Percentiles rank a stretch among this genome's conserved stretches.
phyloP scores from a whole-genome alignment of 2,797 vertebrate species.

The Alcedo quadribrachys region DNA sequence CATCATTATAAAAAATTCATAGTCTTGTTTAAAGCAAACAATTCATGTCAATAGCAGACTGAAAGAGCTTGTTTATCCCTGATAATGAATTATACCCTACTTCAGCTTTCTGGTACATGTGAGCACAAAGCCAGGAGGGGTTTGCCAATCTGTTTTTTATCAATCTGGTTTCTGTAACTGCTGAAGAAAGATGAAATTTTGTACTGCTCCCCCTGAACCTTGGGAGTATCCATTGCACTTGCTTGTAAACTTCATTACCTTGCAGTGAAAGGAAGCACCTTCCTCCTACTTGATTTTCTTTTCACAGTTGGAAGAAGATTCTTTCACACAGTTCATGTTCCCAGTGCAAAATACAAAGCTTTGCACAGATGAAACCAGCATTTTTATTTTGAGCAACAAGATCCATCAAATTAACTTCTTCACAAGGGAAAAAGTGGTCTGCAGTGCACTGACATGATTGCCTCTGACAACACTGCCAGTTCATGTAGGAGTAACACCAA shows the following conservation, averaged over 20 bases:
- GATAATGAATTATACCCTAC: background rate
- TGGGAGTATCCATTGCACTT: background rate
- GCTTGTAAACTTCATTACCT: background rate
- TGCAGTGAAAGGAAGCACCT: background rate
- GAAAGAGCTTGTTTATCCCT: background rate
- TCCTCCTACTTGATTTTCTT: background rate
- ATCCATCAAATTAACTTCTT: conserved; percentile 39
- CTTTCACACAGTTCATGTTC: background rate
- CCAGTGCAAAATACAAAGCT: background rate
- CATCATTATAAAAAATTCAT: background rate
- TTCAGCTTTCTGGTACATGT: background rate
- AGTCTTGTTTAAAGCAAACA: background rate
- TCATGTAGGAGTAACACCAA: conserved; percentile 50
- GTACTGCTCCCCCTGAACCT: background rate
- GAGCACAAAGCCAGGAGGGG: background rate
- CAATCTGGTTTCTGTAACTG: background rate
- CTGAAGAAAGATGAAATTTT: background rate
- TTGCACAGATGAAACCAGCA: background rate
- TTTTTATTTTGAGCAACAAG: conserved; percentile 14
- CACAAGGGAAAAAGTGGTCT: conserved; percentile 56
- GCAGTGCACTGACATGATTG: conserved; percentile 42
- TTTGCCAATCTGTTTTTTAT: background rate
- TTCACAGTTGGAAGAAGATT: background rate
- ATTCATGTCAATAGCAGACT: background rate
- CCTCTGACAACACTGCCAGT: conserved; percentile 64